A percentile compares a stretch with the other conserved stretches of the same genome.
Evolutionary conservation across 2,797 vertebrate species (phyloP).

Genomic region (Acridotheres tristis): DNA sequence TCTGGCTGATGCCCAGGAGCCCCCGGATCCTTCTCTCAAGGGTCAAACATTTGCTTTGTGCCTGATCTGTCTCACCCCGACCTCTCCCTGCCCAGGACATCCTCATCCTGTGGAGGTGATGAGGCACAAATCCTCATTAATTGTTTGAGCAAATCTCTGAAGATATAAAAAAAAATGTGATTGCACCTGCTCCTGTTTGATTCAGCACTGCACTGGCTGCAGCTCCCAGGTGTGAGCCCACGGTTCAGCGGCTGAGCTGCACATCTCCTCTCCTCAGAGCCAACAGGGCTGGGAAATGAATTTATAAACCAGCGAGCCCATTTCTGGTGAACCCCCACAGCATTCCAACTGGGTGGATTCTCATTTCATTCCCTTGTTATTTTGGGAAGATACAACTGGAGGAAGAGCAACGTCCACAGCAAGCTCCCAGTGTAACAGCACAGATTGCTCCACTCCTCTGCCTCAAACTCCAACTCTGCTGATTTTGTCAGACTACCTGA

Average conservation of each 20-base stretch:
- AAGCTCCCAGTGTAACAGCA: not conserved
- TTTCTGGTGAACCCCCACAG: not conserved
- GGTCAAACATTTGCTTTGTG: not conserved
- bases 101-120: fast-evolving
- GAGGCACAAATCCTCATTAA: not conserved
- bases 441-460: not conserved
- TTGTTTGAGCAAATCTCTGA: not conserved
- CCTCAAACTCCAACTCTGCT: not conserved
- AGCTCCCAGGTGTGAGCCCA: fast-evolving
- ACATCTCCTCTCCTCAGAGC: not conserved
- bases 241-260: not conserved
- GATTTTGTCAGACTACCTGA: not conserved
- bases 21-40: not conserved
- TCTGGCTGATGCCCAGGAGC: not conserved
- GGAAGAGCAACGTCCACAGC: not conserved
- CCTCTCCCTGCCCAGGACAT: not conserved
- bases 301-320: not conserved
- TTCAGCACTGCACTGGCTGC: fast-evolving
- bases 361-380: not conserved
- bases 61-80: fast-evolving
- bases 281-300: not conserved
- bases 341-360: not conserved
- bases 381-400: not conserved
- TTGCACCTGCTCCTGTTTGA: not conserved
- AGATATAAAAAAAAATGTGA: not conserved